Conservation (phyloP, 92 coral and sea anemone genomes). For the Chrysogorgia sp. region DNA sequence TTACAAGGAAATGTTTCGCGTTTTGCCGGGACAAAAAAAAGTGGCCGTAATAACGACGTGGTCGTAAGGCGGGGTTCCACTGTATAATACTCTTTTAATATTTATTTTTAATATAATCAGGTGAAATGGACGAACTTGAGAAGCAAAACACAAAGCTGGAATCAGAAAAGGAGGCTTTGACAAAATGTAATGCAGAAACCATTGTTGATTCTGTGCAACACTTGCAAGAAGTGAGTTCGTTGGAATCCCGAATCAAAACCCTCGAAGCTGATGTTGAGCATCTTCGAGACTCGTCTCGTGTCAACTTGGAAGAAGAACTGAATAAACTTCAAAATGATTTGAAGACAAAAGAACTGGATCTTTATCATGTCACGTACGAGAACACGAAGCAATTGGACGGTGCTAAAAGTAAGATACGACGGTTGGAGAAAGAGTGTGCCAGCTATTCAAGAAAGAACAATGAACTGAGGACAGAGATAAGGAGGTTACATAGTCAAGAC, state of each 20-base stretch:
- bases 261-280: conserved; percentile 6
- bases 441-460: conserved; percentile 6
- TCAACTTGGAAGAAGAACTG: conserved; percentile 3
- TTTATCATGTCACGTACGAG: conserved; percentile 10
- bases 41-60: no score
- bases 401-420: conserved; percentile 14
- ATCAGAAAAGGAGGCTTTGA: conserved; percentile 2
- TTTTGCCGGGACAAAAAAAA: no score
- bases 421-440: conserved; percentile 16
- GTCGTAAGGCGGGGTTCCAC: no score
- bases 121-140: conserved; percentile 1
- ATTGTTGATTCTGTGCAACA: not conserved
- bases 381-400: conserved; percentile 19
- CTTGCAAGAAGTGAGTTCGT: not conserved
- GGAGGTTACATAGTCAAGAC: conserved; percentile 13
- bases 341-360: conserved; percentile 7
- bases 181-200: not conserved
- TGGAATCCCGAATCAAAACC: not conserved
- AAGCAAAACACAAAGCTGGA: not conserved
- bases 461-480: conserved; percentile 18
- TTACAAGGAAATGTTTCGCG: no score
- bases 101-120: not conserved
- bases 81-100: not conserved
- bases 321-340: conserved; percentile 14
- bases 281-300: not conserved